Conservation (phyloP, 2,113 vertebrate species). For the Paradisaea rubra region DNA sequence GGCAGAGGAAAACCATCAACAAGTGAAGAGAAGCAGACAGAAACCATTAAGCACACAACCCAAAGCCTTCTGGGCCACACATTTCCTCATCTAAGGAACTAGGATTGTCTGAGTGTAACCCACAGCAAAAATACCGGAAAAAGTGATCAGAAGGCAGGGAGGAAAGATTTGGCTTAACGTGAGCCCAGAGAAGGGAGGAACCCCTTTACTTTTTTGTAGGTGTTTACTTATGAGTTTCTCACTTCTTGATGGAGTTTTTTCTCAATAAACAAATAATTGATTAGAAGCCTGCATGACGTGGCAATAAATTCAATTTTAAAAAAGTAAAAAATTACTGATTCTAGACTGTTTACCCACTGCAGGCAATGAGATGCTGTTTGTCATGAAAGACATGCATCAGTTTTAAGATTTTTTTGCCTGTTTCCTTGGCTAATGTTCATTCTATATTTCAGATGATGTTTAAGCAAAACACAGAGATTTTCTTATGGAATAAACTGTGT, state of each 20-base stretch:
- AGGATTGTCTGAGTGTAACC: not conserved
- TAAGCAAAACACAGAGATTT: not conserved
- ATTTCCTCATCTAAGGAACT: not conserved
- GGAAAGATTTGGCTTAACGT: not conserved
- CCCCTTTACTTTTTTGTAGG: not conserved
- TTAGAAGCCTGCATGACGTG: not conserved
- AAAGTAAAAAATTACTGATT: not conserved
- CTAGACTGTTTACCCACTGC: not conserved
- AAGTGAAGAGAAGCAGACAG: not conserved
- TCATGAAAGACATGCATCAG: not conserved
- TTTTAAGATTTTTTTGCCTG: not conserved
- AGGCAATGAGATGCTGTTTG: not conserved
- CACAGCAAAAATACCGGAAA: not conserved
- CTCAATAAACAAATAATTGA: not conserved
- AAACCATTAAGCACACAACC: not conserved
- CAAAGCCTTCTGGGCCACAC: not conserved
- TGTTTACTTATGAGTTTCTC: not conserved
- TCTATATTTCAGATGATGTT: not conserved
- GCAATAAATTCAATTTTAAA: not conserved
- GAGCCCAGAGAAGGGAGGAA: not conserved
- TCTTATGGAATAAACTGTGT: not conserved
- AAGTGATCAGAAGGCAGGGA: not conserved
- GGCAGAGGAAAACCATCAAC: not conserved
- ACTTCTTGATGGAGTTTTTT: not conserved
- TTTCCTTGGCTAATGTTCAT: not conserved